Evolutionary conservation across 2,113 vertebrate species (phyloP).

Genomic region (Addax nasomaculatus): DNA sequence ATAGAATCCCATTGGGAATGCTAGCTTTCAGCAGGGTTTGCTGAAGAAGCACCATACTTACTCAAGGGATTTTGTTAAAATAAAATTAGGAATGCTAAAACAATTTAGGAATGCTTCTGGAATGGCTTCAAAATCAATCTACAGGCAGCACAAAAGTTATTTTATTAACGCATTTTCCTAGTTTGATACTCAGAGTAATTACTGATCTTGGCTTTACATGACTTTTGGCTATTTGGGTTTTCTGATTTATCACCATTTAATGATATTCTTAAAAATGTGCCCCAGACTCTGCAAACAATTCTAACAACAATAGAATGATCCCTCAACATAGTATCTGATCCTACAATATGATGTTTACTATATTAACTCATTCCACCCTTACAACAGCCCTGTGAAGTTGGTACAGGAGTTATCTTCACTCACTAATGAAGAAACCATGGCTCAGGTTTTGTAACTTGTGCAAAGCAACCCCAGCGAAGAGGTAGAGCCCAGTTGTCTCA

Average conservation of each 20-base stretch:
- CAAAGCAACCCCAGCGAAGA: background rate
- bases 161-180: background rate
- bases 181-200: background rate
- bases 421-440: background rate
- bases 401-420: background rate
- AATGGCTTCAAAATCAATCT: background rate
- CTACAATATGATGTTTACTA: background rate
- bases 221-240: background rate
- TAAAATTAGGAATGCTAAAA: background rate
- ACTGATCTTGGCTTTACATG: background rate
- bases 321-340: background rate
- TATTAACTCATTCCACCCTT: background rate
- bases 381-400: background rate
- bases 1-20: background rate
- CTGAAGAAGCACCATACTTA: background rate
- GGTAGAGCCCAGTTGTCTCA: background rate
- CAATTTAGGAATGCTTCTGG: background rate
- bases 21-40: background rate
- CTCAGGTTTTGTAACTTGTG: background rate
- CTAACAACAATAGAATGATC: background rate
- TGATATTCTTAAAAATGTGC: background rate
- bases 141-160: background rate
- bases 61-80: background rate
- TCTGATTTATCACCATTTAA: background rate
- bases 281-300: background rate